Evolutionary conservation across 2,113 vertebrate genomes (phyloP).

Genomic region (Podocnemis expansa): DNA sequence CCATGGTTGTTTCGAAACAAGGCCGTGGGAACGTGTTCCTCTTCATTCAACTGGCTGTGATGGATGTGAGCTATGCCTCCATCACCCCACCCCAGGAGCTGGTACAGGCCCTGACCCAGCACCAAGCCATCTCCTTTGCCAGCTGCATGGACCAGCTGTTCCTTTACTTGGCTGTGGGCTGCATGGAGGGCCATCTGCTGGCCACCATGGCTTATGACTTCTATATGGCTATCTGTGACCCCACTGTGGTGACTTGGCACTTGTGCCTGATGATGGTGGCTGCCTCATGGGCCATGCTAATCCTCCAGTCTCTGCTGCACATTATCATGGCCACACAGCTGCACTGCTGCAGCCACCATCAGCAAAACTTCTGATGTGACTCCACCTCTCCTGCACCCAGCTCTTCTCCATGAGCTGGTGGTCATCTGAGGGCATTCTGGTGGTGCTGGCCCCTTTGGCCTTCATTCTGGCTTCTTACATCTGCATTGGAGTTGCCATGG

Average conservation of each 20-base stretch:
- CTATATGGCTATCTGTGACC: slow-evolving; percentile 51
- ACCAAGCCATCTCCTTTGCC: slow-evolving; percentile 38
- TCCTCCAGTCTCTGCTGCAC: slow-evolving; percentile 48
- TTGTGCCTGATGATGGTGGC: slow-evolving; percentile 41
- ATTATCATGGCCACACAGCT: slow-evolving; percentile 34
- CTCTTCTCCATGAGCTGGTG: slow-evolving; percentile 43
- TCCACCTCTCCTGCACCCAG: slow-evolving; percentile 54
- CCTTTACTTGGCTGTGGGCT: slow-evolving; percentile 57
- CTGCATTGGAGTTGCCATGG: slow-evolving; percentile 7
- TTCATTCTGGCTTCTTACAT: slow-evolving; percentile 56
- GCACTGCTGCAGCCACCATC: slow-evolving; percentile 57
- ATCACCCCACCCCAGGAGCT: slow-evolving; percentile 60
- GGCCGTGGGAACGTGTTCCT: too few relatives aligned
- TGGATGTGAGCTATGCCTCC: too few relatives aligned
- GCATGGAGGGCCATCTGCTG: slow-evolving; percentile 65
- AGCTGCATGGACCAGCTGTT: slow-evolving; percentile 61
- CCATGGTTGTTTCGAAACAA: too few relatives aligned
- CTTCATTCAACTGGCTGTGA: slow-evolving; percentile 38
- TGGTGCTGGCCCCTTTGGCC: slow-evolving; percentile 59
- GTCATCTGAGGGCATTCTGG: slow-evolving; percentile 49
- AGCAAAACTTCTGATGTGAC: slow-evolving; percentile 68
- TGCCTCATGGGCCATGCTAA: slow-evolving; percentile 45
- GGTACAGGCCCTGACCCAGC: slow-evolving; percentile 22
- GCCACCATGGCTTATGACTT: slow-evolving; percentile 61
- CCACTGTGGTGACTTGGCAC: slow-evolving; percentile 17